Conservation (phyloP, 2,113 vertebrate species). For the Psilopsiagon aurifrons region DNA sequence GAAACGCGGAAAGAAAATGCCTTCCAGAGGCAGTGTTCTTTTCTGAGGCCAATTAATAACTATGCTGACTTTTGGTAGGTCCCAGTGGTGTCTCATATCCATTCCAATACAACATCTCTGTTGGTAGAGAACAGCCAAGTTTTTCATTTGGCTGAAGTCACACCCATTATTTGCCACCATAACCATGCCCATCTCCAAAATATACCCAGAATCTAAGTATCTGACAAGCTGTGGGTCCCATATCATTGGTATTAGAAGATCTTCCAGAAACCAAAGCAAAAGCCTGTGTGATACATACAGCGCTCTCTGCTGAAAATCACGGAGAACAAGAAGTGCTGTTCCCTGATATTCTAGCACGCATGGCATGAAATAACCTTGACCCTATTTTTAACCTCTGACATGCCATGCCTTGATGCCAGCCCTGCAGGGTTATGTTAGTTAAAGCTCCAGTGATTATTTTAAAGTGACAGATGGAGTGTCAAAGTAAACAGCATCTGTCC, state of each 20-base stretch:
- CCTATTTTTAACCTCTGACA: conserved; percentile 54
- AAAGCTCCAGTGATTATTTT: conserved; percentile 28
- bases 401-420: conserved; percentile 3
- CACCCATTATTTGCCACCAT: background rate
- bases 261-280: background rate
- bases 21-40: background rate
- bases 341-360: background rate
- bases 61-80: background rate
- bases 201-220: rapidly evolving
- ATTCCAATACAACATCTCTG: background rate
- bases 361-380: background rate
- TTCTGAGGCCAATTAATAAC: background rate
- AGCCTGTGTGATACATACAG: background rate
- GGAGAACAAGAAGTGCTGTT: background rate
- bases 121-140: background rate
- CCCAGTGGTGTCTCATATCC: background rate
- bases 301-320: background rate
- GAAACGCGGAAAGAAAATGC: background rate
- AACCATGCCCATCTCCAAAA: background rate
- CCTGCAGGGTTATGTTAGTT: conserved; percentile 14
- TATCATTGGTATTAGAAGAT: background rate
- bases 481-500: conserved; percentile 66
- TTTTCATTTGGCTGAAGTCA: background rate
- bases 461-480: conserved; percentile 58
- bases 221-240: background rate